Evolutionary conservation across 2,797 vertebrate species (phyloP), one percentile per base, ranked within the genome.

Genomic region (Tenualosa thibaudeaui): DNA sequence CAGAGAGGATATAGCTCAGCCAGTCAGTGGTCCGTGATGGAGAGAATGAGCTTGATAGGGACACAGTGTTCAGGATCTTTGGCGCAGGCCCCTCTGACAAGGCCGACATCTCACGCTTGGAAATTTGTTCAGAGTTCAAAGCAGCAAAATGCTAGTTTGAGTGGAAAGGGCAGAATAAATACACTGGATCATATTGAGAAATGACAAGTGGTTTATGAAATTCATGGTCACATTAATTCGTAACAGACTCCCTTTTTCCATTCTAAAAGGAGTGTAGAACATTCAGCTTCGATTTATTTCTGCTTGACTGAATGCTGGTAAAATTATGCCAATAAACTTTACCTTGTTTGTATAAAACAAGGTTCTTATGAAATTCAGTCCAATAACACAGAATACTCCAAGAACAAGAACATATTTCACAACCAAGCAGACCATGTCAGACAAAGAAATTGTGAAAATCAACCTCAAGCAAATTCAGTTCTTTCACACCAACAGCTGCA

Each of bases 1-100:
- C 87, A 78, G 88, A 1, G 88, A 87, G 89, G 90, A 90, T 91
- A 87, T 68, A 43, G 0, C 88, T 90, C 87, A 87, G 86, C 87
- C 85, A 60, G 86, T 15, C 90, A 40, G 51, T 84, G 26, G 88
- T 88, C 91, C 83, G 51, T 87, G 43, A 91, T 86, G 37, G 84
- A 85, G 84, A 88, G 43, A 43, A 31, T 26, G 12, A 53, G 3
- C 40, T 78, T 71, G 19, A 81, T 68, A 49, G 87, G 84, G 81
- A 88, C 86, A 84, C 40, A 22, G 43, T 46, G 40, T 78, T 46
- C 71, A 22, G 71, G 17, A 46, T 43, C 71, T 78, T 78, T 43
- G 40, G 19, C 19, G 8, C 40, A 40, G 31, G 13, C 37, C 40
- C 37, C 40, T 46, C 17, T 43, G 71, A 78, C 68, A 75, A 75